phyloP scores from a whole-genome alignment of 1,140 invertebrate species.

The Eupeodes corollae region DNA sequence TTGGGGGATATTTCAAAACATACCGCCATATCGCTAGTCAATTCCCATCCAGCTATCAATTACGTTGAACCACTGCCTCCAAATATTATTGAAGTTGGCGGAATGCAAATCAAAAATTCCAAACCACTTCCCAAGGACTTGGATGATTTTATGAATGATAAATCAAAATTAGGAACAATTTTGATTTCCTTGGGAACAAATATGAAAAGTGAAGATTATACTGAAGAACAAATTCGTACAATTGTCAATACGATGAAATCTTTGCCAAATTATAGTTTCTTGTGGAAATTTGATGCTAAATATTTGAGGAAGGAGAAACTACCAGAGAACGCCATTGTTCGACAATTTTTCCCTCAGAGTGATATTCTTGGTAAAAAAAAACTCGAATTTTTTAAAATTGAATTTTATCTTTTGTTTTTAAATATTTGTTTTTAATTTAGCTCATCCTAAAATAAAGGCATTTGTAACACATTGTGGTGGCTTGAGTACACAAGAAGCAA shows the following conservation, averaged over 20 bases:
- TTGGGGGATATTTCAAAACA: not conserved
- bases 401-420: too few relatives aligned
- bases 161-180: constrained; percentile 24
- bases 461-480: constrained; percentile 46
- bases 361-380: constrained; percentile 22
- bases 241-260: constrained; percentile 1
- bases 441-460: constrained; percentile 37
- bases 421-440: constrained; percentile 29
- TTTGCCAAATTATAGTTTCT: constrained; percentile 15
- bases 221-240: constrained; percentile 1
- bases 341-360: constrained; percentile 13
- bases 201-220: constrained; percentile 6
- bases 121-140: constrained; percentile 21
- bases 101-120: constrained; percentile 36
- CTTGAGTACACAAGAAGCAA: constrained; percentile 41
- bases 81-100: constrained; percentile 44
- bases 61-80: constrained; percentile 37
- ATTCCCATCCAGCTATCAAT: constrained; percentile 37
- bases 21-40: constrained; percentile 33
- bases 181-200: constrained; percentile 23
- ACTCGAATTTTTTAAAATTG: not conserved
- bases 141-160: constrained; percentile 16
- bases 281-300: constrained; percentile 31
- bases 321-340: constrained; percentile 1
- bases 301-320: not conserved